Conservation (phyloP, 2,888 invertebrate genomes). For the Oscheius myriophilus region DNA sequence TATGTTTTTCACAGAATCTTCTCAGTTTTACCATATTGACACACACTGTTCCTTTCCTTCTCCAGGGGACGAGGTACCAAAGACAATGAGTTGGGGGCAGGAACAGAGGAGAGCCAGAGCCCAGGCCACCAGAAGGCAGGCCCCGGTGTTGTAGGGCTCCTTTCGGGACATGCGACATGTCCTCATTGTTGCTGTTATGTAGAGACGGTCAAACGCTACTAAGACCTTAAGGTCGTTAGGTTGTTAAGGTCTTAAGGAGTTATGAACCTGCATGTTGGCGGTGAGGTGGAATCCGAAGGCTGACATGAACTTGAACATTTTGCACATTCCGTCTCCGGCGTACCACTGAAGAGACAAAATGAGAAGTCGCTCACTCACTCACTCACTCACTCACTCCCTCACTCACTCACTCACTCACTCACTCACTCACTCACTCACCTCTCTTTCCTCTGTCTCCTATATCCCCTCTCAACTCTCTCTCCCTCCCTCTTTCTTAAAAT, state of each 20-base stretch:
- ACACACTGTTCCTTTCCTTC: conserved; percentile 52
- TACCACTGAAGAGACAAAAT: conserved; percentile 46
- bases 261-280: conserved; percentile 54
- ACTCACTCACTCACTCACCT: too few relatives aligned
- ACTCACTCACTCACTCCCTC: too few relatives aligned
- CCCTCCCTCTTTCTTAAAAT: too few relatives aligned
- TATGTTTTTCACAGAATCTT: background rate
- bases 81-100: conserved; percentile 50
- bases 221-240: conserved; percentile 36
- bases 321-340: conserved; percentile 49
- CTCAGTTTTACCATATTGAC: conserved; percentile 41
- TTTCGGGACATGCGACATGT: conserved; percentile 36
- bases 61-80: conserved; percentile 35
- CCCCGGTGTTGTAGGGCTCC: conserved; percentile 45
- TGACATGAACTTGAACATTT: conserved; percentile 54
- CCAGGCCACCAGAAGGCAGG: conserved; percentile 48
- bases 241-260: background rate
- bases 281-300: conserved; percentile 59
- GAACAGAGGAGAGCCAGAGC: conserved; percentile 52
- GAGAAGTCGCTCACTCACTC: too few relatives aligned
- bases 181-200: conserved; percentile 54
- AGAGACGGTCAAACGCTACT: conserved; percentile 55
- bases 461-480: too few relatives aligned
- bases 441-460: too few relatives aligned
- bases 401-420: too few relatives aligned